Base-by-base conservation (phyloP, 2,797 vertebrate genomes). In the Hyperoplus immaculatus region DNA sequence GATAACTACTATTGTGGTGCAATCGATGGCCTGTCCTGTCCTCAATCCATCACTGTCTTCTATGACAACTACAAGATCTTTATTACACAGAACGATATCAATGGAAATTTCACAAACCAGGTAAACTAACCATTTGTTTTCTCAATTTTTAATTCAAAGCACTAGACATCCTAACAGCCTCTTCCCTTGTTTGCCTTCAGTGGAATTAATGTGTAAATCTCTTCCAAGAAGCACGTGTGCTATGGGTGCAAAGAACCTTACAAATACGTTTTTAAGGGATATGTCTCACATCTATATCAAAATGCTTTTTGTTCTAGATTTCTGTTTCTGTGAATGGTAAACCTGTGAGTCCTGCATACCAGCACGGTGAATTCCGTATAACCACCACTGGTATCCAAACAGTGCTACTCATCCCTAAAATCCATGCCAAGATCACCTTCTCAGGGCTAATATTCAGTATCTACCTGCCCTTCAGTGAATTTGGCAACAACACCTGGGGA, bases 401-500 rank as follows among this genome's bases (percentile, higher is more conserved):
- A 4, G 66, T 96, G 57, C 90, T 97, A 55, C 69, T 95, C 72
- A 96, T 98, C 77, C 87, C 94, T 9, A 66, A 82, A 56, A 94
- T 97, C 9, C 69, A 79, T 0, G 93, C 92, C 42, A 91, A 94
- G 18, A 39, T 98, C 78, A 90, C 92, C 65, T 98, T 95, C 92
- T 95, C 96, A 0, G 97, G 97, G 49, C 84, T 97, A 50, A 82
- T 93, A 76, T 98, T 97, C 86, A 93, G 94, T 47, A 89, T 98
- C 81, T 77, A 87, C 72, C 83, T 98, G 83, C 95, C 97, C 7
- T 94, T 90, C 82, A 49, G 43, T 8, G 36, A 70, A 8, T 97
- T 98, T 63, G 91, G 89, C 39, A 92, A 95, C 83, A 98, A 98
- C 86, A 97, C 97, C 1, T 81, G 95, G 63, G 97, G 97, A 86